A percentile compares a stretch with the other conserved stretches of the same genome.
Conservation (phyloP, 2,113 vertebrate genomes). For the Pavo muticus region DNA sequence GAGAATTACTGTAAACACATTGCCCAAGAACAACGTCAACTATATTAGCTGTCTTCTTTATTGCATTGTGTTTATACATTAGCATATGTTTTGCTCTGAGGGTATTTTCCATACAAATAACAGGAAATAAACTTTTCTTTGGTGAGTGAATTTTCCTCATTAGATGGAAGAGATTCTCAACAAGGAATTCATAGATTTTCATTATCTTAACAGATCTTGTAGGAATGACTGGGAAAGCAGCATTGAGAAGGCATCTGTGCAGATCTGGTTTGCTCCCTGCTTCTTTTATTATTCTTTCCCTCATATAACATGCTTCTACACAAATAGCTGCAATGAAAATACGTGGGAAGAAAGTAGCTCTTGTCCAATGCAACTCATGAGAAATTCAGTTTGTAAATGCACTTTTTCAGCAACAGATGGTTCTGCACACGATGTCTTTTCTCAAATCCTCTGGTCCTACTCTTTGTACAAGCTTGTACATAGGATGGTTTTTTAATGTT, state of each 20-base stretch:
- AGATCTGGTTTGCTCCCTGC: background rate
- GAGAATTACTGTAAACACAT: background rate
- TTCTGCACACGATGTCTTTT: background rate
- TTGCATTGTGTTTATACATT: background rate
- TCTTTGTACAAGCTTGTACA: background rate
- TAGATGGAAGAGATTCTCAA: background rate
- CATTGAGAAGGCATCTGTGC: background rate
- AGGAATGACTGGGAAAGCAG: background rate
- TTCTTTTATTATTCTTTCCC: slow-evolving; percentile 9
- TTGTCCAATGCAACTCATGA: background rate
- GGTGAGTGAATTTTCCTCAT: slow-evolving; percentile 2
- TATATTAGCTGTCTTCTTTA: background rate
- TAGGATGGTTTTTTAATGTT: background rate
- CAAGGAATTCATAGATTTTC: background rate
- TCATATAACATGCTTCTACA: background rate
- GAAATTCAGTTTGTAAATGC: slow-evolving; percentile 24
- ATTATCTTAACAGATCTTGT: background rate
- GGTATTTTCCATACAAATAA: slow-evolving; percentile 19
- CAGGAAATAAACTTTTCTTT: background rate
- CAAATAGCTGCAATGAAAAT: slow-evolving; percentile 27
- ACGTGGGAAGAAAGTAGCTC: background rate
- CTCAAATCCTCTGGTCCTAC: background rate
- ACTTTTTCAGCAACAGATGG: background rate
- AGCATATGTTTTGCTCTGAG: background rate
- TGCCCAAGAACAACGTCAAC: background rate